Evolutionary conservation across 2,113 vertebrate genomes (phyloP).

Genomic region (Tamias sibiricus): DNA sequence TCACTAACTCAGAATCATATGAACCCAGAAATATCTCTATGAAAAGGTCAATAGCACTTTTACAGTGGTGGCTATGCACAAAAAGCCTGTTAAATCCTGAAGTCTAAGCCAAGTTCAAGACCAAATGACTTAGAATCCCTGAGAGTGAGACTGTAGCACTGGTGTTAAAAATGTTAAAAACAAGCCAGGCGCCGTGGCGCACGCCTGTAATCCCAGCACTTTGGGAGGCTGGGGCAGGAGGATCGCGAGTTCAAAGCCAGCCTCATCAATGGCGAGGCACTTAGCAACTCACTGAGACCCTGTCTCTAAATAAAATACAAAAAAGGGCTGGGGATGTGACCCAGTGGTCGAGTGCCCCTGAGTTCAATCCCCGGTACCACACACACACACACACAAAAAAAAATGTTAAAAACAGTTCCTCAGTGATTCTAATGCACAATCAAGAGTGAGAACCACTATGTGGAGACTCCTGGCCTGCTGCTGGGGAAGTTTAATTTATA

Average conservation of each 20-base stretch:
- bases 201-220: too few species aligned
- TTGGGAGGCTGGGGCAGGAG: too few species aligned
- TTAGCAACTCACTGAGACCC: too few species aligned
- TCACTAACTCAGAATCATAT: background rate
- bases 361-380: too few species aligned
- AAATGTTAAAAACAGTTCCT: too few species aligned
- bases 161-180: background rate
- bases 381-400: too few species aligned
- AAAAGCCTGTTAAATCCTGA: background rate
- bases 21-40: background rate
- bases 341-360: too few species aligned
- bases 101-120: background rate
- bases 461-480: background rate
- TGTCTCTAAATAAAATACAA: too few species aligned
- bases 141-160: background rate
- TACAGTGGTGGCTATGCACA: background rate
- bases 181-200: too few species aligned
- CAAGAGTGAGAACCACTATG: background rate
- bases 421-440: background rate
- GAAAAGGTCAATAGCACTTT: background rate
- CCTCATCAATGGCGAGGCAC: too few species aligned
- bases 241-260: too few species aligned
- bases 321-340: too few species aligned
- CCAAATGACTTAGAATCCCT: background rate
- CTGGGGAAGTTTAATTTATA: background rate